Evolutionary conservation across 2,113 vertebrate genomes (phyloP).

Genomic region (Chloropsis hardwickii): DNA sequence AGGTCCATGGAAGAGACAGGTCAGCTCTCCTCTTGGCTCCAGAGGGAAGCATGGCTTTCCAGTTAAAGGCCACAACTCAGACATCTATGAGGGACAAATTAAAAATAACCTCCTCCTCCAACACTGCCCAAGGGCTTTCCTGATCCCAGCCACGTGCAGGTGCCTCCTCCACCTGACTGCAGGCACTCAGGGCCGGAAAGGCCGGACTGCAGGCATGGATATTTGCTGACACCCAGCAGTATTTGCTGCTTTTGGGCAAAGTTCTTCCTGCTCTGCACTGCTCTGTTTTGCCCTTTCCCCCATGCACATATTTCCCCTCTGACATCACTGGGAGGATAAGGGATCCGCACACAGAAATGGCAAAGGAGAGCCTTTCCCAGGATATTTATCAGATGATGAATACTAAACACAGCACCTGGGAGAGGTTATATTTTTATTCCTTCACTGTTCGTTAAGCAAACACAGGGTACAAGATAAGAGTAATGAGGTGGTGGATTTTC

Average conservation of each 20-base stretch:
- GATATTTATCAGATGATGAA: neutral
- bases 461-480: neutral
- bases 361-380: neutral
- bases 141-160: rapidly evolving
- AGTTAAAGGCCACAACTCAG: neutral
- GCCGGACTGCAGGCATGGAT: neutral
- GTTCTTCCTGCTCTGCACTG: neutral
- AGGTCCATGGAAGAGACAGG: neutral
- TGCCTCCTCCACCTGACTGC: neutral
- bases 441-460: conserved; percentile 11
- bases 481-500: neutral
- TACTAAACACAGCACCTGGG: neutral
- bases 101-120: neutral
- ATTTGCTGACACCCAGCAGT: neutral
- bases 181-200: neutral
- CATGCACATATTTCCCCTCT: neutral
- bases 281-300: conserved; percentile 9
- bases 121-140: neutral
- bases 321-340: conserved; percentile 18
- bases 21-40: neutral
- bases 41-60: neutral
- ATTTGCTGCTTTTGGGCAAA: neutral
- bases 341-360: neutral
- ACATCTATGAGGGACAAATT: neutral
- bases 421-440: neutral